Evolutionary conservation across 2,797 vertebrate species (phyloP).

Genomic region (Pseudopleuronectes americanus): DNA sequence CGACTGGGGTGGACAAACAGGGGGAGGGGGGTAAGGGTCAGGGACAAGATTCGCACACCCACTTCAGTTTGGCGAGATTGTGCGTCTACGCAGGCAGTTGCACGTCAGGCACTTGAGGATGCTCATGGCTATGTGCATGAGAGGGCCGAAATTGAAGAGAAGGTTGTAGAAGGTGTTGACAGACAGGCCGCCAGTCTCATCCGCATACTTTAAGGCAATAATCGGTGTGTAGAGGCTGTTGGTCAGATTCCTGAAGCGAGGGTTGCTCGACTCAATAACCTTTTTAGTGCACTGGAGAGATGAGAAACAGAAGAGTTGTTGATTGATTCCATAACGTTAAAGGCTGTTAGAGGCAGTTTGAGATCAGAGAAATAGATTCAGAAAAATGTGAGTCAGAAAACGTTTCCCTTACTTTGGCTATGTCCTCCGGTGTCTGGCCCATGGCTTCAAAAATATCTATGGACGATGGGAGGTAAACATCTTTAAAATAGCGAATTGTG

Average conservation of each 20-base stretch:
- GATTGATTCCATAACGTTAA: background rate
- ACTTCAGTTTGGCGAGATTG: constrained; percentile 84
- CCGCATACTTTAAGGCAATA: constrained; percentile 88
- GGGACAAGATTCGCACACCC: background rate
- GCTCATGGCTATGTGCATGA: constrained; percentile 88
- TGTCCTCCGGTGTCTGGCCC: constrained; percentile 89
- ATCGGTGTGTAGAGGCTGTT: constrained; percentile 90
- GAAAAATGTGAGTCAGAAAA: background rate
- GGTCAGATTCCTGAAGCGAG: constrained; percentile 90
- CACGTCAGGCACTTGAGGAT: constrained; percentile 90
- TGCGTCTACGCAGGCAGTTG: constrained; percentile 85
- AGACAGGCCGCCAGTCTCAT: constrained; percentile 90
- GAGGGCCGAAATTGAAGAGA: constrained; percentile 89
- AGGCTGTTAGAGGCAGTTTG: background rate
- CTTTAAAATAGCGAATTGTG: constrained; percentile 89
- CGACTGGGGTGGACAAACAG: constrained; percentile 21
- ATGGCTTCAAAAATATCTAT: constrained; percentile 89
- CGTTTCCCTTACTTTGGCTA: constrained; percentile 84
- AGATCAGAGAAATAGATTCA: background rate
- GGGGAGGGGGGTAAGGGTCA: constrained; percentile 12
- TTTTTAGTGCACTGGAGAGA: constrained; percentile 85
- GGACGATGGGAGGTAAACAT: constrained; percentile 91
- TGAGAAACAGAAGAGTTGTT: constrained; percentile 19
- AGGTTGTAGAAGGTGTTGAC: constrained; percentile 88
- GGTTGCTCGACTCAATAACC: constrained; percentile 85